Evolutionary conservation across 2,888 invertebrate species (phyloP).

Genomic region (Tinea pellionella): DNA sequence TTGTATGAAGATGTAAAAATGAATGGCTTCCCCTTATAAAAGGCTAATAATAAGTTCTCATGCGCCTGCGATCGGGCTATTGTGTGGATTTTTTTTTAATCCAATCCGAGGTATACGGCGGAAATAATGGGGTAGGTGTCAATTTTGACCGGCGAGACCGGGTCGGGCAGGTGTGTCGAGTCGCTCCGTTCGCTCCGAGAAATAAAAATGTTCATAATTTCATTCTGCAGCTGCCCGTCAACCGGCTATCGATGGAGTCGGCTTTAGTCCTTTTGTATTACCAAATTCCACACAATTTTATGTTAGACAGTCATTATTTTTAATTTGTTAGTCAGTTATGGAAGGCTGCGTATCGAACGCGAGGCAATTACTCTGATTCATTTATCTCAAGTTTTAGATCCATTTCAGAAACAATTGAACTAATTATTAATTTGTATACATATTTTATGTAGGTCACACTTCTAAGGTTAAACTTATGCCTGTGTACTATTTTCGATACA

Average conservation of each 20-base stretch:
- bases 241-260: conserved; percentile 49
- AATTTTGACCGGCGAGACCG: conserved; percentile 40
- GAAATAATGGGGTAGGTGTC: conserved; percentile 65
- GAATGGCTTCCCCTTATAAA: conserved; percentile 54
- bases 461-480: background rate
- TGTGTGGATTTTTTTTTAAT: conserved; percentile 47
- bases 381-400: conserved; percentile 15
- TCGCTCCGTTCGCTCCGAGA: conserved; percentile 30
- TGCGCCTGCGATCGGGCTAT: conserved; percentile 56
- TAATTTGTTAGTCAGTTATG: conserved; percentile 33
- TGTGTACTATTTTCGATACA: background rate
- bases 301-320: conserved; percentile 30
- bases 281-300: conserved; percentile 49
- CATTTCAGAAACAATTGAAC: background rate
- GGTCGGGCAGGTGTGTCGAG: conserved; percentile 50
- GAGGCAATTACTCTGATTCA: conserved; percentile 29
- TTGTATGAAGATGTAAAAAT: conserved; percentile 63
- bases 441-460: too few relatives aligned
- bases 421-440: background rate
- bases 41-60: conserved; percentile 66
- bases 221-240: conserved; percentile 65
- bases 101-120: conserved; percentile 34
- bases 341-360: conserved; percentile 29
- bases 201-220: conserved; percentile 66
- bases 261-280: conserved; percentile 46